Conservation (phyloP, 1,140 invertebrate species). For the Caerostris darwini region DNA sequence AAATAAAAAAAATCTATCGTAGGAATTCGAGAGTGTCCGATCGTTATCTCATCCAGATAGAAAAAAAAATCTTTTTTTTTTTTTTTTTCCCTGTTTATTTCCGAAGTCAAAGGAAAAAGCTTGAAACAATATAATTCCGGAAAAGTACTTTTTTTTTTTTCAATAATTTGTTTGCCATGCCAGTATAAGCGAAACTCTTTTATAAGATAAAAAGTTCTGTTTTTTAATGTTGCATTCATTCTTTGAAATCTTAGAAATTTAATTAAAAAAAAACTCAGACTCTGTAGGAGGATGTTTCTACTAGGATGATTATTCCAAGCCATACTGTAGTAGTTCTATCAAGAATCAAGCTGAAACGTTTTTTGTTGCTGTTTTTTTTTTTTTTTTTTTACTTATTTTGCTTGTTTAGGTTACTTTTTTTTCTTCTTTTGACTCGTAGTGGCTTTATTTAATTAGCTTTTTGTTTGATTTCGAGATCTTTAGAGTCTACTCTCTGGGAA, state of each 20-base stretch:
- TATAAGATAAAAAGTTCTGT: conserved; percentile 62
- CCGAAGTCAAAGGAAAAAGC: conserved; percentile 44
- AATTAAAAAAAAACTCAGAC: conserved; percentile 62
- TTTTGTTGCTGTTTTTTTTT: neutral
- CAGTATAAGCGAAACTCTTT: conserved; percentile 60
- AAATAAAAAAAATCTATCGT: neutral
- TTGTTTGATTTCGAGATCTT: conserved; percentile 72
- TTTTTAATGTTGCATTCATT: conserved; percentile 71
- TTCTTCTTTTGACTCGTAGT: conserved; percentile 65
- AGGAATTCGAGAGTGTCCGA: conserved; percentile 25
- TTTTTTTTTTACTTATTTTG: conserved; percentile 35
- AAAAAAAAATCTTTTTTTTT: conserved; percentile 13
- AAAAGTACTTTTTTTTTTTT: conserved; percentile 65
- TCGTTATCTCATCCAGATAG: conserved; percentile 22
- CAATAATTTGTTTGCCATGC: conserved; percentile 55
- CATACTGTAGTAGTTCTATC: conserved; percentile 39
- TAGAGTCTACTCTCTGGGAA: conserved; percentile 48
- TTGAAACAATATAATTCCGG: conserved; percentile 72
- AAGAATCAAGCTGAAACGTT: conserved; percentile 27
- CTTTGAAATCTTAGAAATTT: conserved; percentile 73
- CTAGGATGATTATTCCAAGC: conserved; percentile 68
- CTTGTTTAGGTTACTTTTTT: conserved; percentile 28
- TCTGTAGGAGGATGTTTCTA: conserved; percentile 40
- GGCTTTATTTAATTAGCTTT: conserved; percentile 77
- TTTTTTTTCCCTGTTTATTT: conserved; percentile 58